Evolutionary conservation across 1,140 invertebrate genomes (phyloP).

Genomic region (Aphelenchoides besseyi): DNA sequence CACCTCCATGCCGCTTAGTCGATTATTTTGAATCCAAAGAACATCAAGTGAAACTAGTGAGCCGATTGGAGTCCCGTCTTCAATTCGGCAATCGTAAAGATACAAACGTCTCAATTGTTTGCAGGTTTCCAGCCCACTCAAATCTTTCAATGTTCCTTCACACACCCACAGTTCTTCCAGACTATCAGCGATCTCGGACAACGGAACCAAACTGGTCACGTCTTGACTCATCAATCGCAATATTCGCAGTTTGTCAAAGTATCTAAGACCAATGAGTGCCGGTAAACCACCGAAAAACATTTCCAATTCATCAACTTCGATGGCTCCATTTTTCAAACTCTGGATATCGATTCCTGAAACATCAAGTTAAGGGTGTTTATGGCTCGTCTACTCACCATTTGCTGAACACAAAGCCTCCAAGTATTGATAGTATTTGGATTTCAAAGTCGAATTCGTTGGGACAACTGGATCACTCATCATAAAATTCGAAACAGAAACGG

Average conservation of each 20-base stretch:
- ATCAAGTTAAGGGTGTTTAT: too few species aligned
- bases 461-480: too few species aligned
- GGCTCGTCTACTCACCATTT: too few species aligned
- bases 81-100: conserved; percentile 51
- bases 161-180: conserved; percentile 57
- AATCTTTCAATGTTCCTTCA: conserved; percentile 48
- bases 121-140: conserved; percentile 50
- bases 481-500: too few species aligned
- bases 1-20: conserved; percentile 35
- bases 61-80: conserved; percentile 28
- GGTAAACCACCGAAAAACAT: conserved; percentile 57
- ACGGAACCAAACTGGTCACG: conserved; percentile 42
- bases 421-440: conserved; percentile 53
- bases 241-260: conserved; percentile 37
- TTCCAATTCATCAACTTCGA: conserved; percentile 42
- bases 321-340: conserved; percentile 35
- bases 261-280: conserved; percentile 49
- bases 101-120: conserved; percentile 43
- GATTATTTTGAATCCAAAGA: conserved; percentile 45
- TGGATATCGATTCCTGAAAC: conserved; percentile 39
- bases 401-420: conserved; percentile 47
- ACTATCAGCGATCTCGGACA: conserved; percentile 43
- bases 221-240: conserved; percentile 49
- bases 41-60: conserved; percentile 33
- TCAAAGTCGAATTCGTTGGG: conserved; percentile 26